A percentile compares a stretch with the other conserved stretches of the same genome.
These are phyloP conservation scores for Taxidea taxus DNA, from an alignment of 2,113 vertebrate genomes.

Conservation along the genomic window DNA sequence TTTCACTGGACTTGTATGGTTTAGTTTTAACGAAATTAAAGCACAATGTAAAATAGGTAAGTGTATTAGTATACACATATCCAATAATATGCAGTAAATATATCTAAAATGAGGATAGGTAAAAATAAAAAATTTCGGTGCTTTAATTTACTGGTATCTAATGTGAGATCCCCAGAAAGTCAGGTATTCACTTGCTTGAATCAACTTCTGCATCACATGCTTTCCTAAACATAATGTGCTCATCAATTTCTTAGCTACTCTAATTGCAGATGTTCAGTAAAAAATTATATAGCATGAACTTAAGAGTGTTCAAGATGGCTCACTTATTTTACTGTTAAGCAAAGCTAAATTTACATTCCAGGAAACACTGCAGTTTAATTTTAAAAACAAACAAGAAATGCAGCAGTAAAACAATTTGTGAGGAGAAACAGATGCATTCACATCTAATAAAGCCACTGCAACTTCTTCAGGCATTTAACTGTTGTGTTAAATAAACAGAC, in stretches of 20 bases:
- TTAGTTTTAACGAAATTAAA: slow-evolving; percentile 78
- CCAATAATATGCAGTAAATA: slow-evolving; percentile 55
- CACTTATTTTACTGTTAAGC: slow-evolving; percentile 84
- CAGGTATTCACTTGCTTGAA: slow-evolving; percentile 77
- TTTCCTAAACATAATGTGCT: slow-evolving; percentile 80
- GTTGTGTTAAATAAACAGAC: slow-evolving; percentile 95
- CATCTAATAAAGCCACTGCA: slow-evolving; percentile 90
- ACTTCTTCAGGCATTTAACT: slow-evolving; percentile 88
- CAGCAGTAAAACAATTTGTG: slow-evolving; percentile 85
- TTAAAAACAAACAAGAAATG: slow-evolving; percentile 82
- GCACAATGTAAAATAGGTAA: slow-evolving; percentile 74
- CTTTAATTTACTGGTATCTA: slow-evolving; percentile 73
- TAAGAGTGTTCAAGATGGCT: slow-evolving; percentile 83
- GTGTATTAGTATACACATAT: slow-evolving; percentile 65
- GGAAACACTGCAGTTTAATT: slow-evolving; percentile 86
- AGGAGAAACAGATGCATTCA: slow-evolving; percentile 91
- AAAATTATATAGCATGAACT: slow-evolving; percentile 80
- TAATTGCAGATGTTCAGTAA: slow-evolving; percentile 80
- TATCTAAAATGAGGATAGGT: slow-evolving; percentile 54
- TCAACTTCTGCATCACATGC: slow-evolving; percentile 79
- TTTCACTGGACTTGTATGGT: slow-evolving; percentile 46
- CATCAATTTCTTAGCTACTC: slow-evolving; percentile 76
- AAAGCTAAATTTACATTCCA: slow-evolving; percentile 88
- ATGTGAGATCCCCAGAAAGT: slow-evolving; percentile 62
- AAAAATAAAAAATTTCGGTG: slow-evolving; percentile 72